Evolutionary conservation across 2,113 vertebrate genomes (phyloP).

Genomic region (Channa argus): DNA sequence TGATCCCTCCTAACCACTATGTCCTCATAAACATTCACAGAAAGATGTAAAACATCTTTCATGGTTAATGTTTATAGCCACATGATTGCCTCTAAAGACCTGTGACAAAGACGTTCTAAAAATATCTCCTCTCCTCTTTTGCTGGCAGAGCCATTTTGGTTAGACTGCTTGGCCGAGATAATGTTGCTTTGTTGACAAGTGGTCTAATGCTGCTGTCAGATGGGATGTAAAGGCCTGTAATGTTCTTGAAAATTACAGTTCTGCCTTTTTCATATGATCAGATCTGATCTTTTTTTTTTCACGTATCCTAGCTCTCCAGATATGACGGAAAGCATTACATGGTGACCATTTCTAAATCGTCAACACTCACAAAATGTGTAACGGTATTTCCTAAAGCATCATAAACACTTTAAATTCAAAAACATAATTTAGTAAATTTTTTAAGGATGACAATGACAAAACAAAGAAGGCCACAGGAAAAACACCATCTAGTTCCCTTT

Average conservation of each 20-base stretch:
- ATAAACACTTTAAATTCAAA: too few species aligned
- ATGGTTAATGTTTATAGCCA: constrained; percentile 51
- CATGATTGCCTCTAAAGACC: constrained; percentile 54
- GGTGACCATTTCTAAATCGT: too few species aligned
- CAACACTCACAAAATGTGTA: too few species aligned
- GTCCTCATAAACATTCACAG: constrained; percentile 26
- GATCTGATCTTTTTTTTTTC: not conserved
- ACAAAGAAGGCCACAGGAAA: too few species aligned
- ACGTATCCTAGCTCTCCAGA: too few species aligned
- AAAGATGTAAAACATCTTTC: constrained; percentile 35
- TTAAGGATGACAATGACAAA: too few species aligned
- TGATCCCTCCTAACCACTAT: constrained; percentile 31
- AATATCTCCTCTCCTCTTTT: constrained; percentile 36
- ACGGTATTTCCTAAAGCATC: too few species aligned
- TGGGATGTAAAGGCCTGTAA: not conserved
- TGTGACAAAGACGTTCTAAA: constrained; percentile 52
- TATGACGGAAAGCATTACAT: too few species aligned
- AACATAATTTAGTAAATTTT: too few species aligned
- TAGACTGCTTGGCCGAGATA: constrained; percentile 12
- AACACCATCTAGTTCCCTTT: too few species aligned
- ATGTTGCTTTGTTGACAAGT: constrained; percentile 26
- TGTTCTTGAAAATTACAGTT: not conserved
- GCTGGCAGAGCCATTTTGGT: constrained; percentile 22
- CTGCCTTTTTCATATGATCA: not conserved
- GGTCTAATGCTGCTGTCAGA: constrained; percentile 12